phyloP scores from a whole-genome alignment of 2,113 vertebrate genomes.

The Coryphaenoides rupestris region DNA sequence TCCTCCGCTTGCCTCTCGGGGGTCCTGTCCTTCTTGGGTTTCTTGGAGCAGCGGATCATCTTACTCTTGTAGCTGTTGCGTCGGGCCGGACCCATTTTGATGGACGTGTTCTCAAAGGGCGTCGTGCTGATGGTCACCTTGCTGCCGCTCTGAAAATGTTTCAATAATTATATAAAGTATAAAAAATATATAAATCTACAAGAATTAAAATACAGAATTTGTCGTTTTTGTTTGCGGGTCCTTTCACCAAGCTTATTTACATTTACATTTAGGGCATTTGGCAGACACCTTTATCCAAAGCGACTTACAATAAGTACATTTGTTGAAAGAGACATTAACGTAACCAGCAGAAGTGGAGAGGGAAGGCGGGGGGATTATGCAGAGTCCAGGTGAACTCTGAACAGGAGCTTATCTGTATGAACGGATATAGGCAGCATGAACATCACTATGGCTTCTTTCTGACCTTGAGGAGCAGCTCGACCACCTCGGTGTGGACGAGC shows the following conservation, averaged over 20 bases:
- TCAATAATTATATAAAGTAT: not conserved
- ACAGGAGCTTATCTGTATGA: not conserved
- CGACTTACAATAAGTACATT: too few species aligned
- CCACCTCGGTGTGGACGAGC: conserved; percentile 94
- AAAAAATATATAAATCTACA: not conserved
- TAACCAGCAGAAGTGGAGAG: too few species aligned
- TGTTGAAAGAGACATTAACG: too few species aligned
- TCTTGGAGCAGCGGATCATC: conserved; percentile 95
- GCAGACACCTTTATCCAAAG: too few species aligned
- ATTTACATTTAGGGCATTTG: too few species aligned
- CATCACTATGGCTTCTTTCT: not conserved
- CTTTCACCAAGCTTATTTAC: too few species aligned
- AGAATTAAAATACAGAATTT: not conserved
- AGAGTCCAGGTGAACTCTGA: too few species aligned
- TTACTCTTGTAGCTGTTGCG: conserved; percentile 89
- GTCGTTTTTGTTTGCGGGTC: not conserved
- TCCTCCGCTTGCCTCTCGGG: conserved; percentile 80
- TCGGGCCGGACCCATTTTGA: conserved; percentile 93
- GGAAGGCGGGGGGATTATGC: too few species aligned
- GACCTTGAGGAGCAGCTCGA: conserved; percentile 95
- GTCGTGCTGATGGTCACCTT: conserved; percentile 94
- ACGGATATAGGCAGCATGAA: not conserved
- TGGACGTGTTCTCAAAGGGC: conserved; percentile 96
- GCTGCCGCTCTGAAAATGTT: conserved; percentile 84
- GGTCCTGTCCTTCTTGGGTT: conserved; percentile 94